phyloP scores from a whole-genome alignment of 2,888 invertebrate genomes.

The Anaspis maculata region DNA sequence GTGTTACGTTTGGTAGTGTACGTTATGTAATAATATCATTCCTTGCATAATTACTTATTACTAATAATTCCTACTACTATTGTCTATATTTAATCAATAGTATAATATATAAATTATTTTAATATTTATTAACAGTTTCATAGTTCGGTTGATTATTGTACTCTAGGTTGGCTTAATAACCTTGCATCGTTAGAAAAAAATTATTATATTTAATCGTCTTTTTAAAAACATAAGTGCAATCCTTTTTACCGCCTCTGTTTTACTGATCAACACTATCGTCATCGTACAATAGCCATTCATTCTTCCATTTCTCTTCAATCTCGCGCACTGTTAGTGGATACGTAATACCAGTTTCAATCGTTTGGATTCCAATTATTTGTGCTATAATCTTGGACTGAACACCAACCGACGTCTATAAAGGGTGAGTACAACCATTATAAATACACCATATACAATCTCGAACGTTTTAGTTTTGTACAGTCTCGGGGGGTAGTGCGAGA shows the following conservation, averaged over 20 bases:
- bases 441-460: conserved; percentile 1
- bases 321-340: conserved; percentile 31
- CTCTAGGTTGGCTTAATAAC: conserved; percentile 40
- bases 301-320: conserved; percentile 23
- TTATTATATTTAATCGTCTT: conserved; percentile 35
- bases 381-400: conserved; percentile 21
- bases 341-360: conserved; percentile 27
- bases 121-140: conserved; percentile 37
- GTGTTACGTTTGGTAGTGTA: conserved; percentile 55
- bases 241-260: conserved; percentile 30
- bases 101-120: conserved; percentile 41
- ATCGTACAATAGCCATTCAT: conserved; percentile 27
- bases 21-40: conserved; percentile 48
- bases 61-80: conserved; percentile 44
- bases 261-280: conserved; percentile 27
- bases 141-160: conserved; percentile 39
- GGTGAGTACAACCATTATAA: conserved; percentile 18
- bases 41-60: conserved; percentile 46
- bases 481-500: too few species aligned
- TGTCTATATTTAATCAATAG: conserved; percentile 44
- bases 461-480: too few species aligned
- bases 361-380: conserved; percentile 24
- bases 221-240: conserved; percentile 41
- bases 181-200: conserved; percentile 37
- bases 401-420: conserved; percentile 21